phyloP scores from a whole-genome alignment of 1,140 invertebrate species.

The Episyrphus balteatus region DNA sequence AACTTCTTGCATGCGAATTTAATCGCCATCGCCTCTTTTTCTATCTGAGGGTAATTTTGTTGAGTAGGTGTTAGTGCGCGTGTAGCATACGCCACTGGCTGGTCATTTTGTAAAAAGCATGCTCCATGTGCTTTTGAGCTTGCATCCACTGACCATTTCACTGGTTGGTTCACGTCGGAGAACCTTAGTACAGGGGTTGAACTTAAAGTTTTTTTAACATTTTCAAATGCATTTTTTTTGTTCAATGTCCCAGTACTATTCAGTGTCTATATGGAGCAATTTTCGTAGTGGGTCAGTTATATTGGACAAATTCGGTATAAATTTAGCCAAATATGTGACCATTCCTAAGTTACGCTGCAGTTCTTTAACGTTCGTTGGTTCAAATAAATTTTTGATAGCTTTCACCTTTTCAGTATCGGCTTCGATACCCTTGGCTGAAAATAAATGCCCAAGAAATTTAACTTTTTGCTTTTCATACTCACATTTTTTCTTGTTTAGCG shows the following conservation, averaged over 20 bases:
- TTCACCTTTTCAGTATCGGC: conserved; percentile 25
- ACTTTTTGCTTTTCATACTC: conserved; percentile 12
- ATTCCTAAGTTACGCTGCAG: conserved; percentile 35
- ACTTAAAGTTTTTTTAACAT: conserved; percentile 23
- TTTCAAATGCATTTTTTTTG: conserved; percentile 23
- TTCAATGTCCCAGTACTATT: conserved; percentile 27
- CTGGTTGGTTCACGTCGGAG: conserved; percentile 12
- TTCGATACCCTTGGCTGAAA: conserved; percentile 23
- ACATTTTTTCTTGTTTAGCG: conserved; percentile 22
- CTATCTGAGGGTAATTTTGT: conserved; percentile 26
- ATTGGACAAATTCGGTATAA: conserved; percentile 33
- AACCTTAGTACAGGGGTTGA: conserved; percentile 17
- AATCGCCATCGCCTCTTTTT: conserved; percentile 32
- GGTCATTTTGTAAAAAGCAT: conserved; percentile 15
- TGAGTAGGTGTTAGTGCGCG: conserved; percentile 24
- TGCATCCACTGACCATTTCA: conserved; percentile 12
- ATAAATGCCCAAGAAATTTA: conserved; percentile 29
- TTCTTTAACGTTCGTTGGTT: conserved; percentile 25
- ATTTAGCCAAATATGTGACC: conserved; percentile 34
- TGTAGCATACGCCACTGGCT: conserved; percentile 20
- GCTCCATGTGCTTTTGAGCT: conserved; percentile 14
- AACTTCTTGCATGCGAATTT: conserved; percentile 22
- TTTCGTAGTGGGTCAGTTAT: conserved; percentile 27
- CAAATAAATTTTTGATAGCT: conserved; percentile 19
- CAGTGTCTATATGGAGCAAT: conserved; percentile 32